Evolutionary conservation across 2,113 vertebrate genomes (phyloP), one percentile per base, ranked within the genome.

Genomic region (Microtus oregoni): DNA sequence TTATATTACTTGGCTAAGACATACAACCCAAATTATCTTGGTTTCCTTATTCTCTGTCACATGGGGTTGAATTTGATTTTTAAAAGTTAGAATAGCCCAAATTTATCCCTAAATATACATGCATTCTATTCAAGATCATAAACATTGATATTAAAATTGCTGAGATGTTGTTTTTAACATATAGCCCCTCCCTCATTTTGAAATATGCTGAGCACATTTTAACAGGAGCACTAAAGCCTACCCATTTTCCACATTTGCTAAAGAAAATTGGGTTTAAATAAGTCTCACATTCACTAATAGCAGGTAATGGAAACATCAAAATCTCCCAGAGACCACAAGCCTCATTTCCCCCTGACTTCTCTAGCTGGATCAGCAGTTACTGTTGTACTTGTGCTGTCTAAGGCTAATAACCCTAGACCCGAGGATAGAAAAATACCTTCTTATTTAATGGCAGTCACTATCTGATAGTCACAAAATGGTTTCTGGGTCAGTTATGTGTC

Each of bases 391-490:
- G 65, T 91, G 78, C 50, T 89, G 35, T 86, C 79, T 92, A 90
- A 90, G 58, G 58, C 76, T 97, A 92, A 96, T 94, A 97, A 96
- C 50, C 61, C 75, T 75, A 26, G 81, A 89, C 55, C 72, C 68
- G 35, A 94, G 86, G 32, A 73, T 50, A 79, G 75, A 94, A 75
- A 72, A 58, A 89, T 12, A 70, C 22, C 44, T 88, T 86, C 89
- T 63, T 96, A 41, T 87, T 97, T 97, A 95, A 95, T 15, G 87
- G 91, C 17, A 96, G 83, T 90, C 79, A 96, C 50, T 97, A 70
- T 96, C 90, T 96, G 91, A 95, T 96, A 97, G 96, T 92, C 89
- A 91, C 65, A 70, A 87, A 95, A 89, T 91, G 12, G 47, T 96
- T 97, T 95, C 70, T 90, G 91, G 91, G 91, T 96, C 93, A 97